Evolutionary conservation across 2,113 vertebrate genomes (phyloP), one percentile per base, ranked within the genome.

Genomic region (Aspidoscelis tigris): DNA sequence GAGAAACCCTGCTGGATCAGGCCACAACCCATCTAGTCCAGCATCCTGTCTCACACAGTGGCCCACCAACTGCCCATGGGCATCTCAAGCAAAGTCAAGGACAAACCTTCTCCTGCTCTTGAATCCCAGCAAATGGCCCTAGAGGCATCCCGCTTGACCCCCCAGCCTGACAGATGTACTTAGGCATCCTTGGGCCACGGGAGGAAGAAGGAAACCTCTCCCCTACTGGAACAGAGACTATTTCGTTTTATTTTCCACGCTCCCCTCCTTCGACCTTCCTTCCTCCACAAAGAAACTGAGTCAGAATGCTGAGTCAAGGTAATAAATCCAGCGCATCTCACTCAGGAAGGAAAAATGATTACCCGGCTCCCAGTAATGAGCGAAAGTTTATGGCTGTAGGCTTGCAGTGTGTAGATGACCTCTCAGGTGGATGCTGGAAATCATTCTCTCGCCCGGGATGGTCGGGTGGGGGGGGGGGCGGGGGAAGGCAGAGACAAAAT

Each of bases 271-370:
- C 81, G 89, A 90, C 89, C 88, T 93, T 80, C 77, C 76, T 70
- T 89, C 81, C 84, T 85, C 80, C 86, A 7, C 47, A 7, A 68
- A 86, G 76, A 73, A 85, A 87, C 88, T 50, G 14, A 7, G 24
- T 21, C 26, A 10, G 43, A 58, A 66, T 87, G 88, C 91, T 91
- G 91, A 93, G 89, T 89, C 89, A 91, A 87, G 89, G 53, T 73
- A 44, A 88, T 92, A 87, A 93, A 92, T 93, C 87, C 86, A 84
- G 84, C 58, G 65, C 70, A 64, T 81, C 89, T 90, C 80, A 2
- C 71, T 55, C 53, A 55, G 84, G 88, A 64, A 64, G 53, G 66
- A 80, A 84, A 74, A 86, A 87, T 83, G 65, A 93, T 93, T 79
- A n/a, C 86, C 85, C 89, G 55, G 82, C 89, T 84, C 72, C 64